A percentile compares a stretch with the other conserved stretches of the same genome.
These are phyloP conservation scores for Xyrauchen texanus DNA, from an alignment of 2,113 vertebrate genomes.

Conservation along the genomic window DNA sequence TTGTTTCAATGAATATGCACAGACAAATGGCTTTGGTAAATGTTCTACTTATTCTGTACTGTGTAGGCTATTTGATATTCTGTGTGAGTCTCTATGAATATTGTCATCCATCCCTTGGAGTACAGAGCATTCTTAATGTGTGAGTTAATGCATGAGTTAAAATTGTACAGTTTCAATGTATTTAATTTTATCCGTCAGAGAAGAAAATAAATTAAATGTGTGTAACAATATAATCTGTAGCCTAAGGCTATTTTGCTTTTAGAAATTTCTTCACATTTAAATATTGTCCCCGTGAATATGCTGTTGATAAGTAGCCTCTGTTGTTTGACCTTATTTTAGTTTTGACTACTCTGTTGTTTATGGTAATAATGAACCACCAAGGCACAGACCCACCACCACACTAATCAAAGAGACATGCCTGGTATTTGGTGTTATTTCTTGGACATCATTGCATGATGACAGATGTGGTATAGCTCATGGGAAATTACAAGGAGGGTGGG, in stretches of 20 bases:
- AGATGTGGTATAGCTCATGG: conserved; percentile 1
- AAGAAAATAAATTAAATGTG: too few relatives aligned
- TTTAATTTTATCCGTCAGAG: too few relatives aligned
- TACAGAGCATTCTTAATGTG: too few relatives aligned
- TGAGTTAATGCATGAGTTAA: too few relatives aligned
- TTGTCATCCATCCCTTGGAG: too few relatives aligned
- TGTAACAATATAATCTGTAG: too few relatives aligned
- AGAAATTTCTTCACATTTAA: neutral
- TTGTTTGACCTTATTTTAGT: neutral
- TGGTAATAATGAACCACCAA: conserved; percentile 20
- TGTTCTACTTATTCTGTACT: conserved; percentile 3
- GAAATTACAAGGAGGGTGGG: neutral
- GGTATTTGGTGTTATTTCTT: conserved; percentile 12
- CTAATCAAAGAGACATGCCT: neutral
- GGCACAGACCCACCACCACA: conserved; percentile 25
- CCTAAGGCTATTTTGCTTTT: neutral
- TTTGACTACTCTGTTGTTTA: neutral
- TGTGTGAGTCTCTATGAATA: too few relatives aligned
- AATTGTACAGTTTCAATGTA: too few relatives aligned
- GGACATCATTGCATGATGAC: neutral
- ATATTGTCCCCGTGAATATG: neutral
- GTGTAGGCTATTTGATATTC: too few relatives aligned
- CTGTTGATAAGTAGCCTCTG: conserved; percentile 1
- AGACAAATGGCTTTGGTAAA: neutral
- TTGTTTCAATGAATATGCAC: conserved; percentile 6